Evolutionary conservation across 2,888 invertebrate species (phyloP), one percentile per base, ranked within the genome.

Genomic region (Orchestes rusci): DNA sequence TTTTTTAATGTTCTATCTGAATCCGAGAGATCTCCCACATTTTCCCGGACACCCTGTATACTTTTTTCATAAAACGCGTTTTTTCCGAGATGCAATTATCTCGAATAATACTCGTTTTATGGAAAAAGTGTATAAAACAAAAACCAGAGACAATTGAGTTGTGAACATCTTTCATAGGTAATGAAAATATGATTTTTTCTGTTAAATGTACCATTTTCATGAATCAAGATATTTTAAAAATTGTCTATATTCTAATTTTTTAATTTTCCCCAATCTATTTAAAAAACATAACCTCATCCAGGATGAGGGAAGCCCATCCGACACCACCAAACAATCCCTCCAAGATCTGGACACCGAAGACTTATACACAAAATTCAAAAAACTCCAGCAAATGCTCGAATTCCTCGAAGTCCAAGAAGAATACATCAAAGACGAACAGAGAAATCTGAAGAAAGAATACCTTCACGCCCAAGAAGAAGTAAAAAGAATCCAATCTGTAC

Each of bases 391-490:
- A 53, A 93, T 95, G 73, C 70, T 99, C 16, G 97, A 99, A 68
- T 99, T 97, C 67, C 73, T 99, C 7, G 92, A 95, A 68, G 97
- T 99, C 0, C 97, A 99, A 74, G 99, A 99, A 66, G 96, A 97
- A 61, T 99, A 99, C 66, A 96, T 99, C 42, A 99, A 99, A 70
- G 95, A 97, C 77, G 99, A 99, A 71, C 97, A 96, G 66, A 81
- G 96, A 43, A 99, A 99, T 69, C 72, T 99, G 42, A 97, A 97
- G 67, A 99, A 99, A 61, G 99, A 99, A 68, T 95, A 97, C 69
- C 74, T 99, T 2, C 99, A 99, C 70, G 99, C 99, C 1, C 97
- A 99, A 63, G 90, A 91, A 63, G 90, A 93, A 73, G 97, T 99
- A 1, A 99, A 99, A 67, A 80, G 97, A 31, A 99, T 99, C 62